These are phyloP conservation scores for Holcopasites calliopsidis DNA, from an alignment of 1,140 invertebrate species.

Conservation along the genomic window DNA sequence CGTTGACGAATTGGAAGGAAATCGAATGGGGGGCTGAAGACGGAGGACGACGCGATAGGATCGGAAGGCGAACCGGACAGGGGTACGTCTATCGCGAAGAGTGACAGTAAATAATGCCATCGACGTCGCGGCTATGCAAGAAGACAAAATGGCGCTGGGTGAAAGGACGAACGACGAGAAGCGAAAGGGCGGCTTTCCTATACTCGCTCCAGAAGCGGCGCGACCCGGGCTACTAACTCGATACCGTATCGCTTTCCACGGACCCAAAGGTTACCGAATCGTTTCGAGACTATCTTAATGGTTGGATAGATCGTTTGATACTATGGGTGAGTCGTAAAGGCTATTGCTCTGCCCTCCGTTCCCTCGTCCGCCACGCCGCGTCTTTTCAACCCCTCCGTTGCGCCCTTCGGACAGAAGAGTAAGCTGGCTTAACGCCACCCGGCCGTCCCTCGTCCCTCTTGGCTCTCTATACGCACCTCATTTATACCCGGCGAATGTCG, in stretches of 20 bases:
- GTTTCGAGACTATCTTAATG: constrained; percentile 81
- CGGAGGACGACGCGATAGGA: constrained; percentile 10
- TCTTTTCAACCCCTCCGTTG: constrained; percentile 54
- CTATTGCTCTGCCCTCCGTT: constrained; percentile 77
- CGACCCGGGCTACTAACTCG: constrained; percentile 71
- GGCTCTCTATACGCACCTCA: constrained; percentile 65
- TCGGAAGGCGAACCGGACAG: constrained; percentile 35
- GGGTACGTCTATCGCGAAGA: constrained; percentile 12
- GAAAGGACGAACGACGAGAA: constrained; percentile 53
- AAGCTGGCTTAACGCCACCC: constrained; percentile 69
- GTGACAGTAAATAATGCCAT: constrained; percentile 48
- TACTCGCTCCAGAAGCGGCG: constrained; percentile 74
- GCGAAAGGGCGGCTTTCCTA: constrained; percentile 58
- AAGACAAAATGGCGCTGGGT: constrained; percentile 62
- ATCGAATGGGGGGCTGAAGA: background rate
- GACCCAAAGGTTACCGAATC: constrained; percentile 80
- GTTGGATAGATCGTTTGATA: constrained; percentile 80
- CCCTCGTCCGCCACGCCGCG: constrained; percentile 49
- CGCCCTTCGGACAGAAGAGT: constrained; percentile 35
- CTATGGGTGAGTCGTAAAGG: constrained; percentile 80
- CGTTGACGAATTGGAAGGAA: constrained; percentile 32
- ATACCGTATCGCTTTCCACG: constrained; percentile 79
- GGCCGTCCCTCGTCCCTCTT: constrained; percentile 45
- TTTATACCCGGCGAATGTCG: constrained; percentile 60
- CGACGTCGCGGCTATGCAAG: constrained; percentile 38